Evolutionary conservation across 2,113 vertebrate genomes (phyloP).

Genomic region (Oplegnathus fasciatus): DNA sequence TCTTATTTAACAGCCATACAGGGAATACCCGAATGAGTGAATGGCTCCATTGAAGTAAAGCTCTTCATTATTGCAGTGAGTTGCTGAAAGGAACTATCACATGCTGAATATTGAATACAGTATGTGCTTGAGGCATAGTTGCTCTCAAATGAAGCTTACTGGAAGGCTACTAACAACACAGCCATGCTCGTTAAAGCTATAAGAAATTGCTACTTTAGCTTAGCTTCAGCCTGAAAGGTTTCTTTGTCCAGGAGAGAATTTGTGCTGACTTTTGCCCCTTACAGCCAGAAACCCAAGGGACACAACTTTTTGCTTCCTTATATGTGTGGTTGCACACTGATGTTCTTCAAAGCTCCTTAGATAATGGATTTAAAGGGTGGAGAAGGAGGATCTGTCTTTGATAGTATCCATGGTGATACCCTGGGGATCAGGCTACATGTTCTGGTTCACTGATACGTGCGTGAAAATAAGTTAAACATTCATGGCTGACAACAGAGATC

Average conservation of each 20-base stretch:
- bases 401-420: constrained; percentile 46
- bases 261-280: not conserved
- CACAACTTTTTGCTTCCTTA: not conserved
- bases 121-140: not conserved
- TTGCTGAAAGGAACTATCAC: constrained; percentile 25
- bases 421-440: constrained; percentile 9
- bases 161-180: not conserved
- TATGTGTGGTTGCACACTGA: constrained; percentile 6
- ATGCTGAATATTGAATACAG: constrained; percentile 45
- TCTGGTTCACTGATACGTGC: constrained; percentile 9
- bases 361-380: constrained; percentile 33
- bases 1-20: constrained; percentile 40
- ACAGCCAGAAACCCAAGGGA: constrained; percentile 3
- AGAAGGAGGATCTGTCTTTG: constrained; percentile 18
- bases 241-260: constrained; percentile 2
- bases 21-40: constrained; percentile 35
- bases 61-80: constrained; percentile 26
- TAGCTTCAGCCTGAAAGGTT: not conserved
- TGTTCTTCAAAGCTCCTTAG: constrained; percentile 8
- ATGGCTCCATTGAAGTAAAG: constrained; percentile 29
- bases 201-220: not conserved
- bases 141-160: not conserved
- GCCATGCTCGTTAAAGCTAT: not conserved
- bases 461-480: constrained; percentile 10
- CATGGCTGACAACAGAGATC: constrained; percentile 12